Base-by-base conservation (phyloP, 1,140 invertebrate genomes). In the Globodera ellingtonae region DNA sequence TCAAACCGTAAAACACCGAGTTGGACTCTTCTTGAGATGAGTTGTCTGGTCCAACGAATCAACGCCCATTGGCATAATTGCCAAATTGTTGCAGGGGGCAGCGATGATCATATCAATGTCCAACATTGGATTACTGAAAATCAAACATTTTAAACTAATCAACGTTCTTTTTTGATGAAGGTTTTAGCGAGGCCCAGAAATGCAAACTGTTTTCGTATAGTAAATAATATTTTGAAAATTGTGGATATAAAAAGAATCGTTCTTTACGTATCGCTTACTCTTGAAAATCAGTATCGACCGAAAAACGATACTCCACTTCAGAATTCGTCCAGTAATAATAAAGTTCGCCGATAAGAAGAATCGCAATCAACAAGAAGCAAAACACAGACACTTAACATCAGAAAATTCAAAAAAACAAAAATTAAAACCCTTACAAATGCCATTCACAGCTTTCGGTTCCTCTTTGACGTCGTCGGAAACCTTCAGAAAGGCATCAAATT, bases 401-500 rank as follows among this genome's bases (percentile, higher is more conserved):
- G 48, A 66, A 24, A n/a, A 65, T 62, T 62, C 9, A 66, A 24
- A 62, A 21, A 1, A 15, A 18, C 13, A 9, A n/a, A 59, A 18
- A 67, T 24, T 24, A 84, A 86, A 52, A 35, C 8, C 4, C 74
- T 73, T 79, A 84, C 83, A 79, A 48, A 84, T 56, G 15, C 83
- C 85, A 66, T 84, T 86, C 13, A 80, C 66, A 10, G 82, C 82
- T 46, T 70, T 85, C 48, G 81, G 81, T 44, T 86, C 82, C 74
- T 84, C 83, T 71, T 84, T 83, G n/a, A 86, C 83, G 44, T 86
- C 75, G n/a, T 84, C 83, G 6, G 47, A 50, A 10, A 84, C 85
- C 50, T 84, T 84, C 24, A 73, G 47, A 71, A 84, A 84, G 48
- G 81, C 75, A 72, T 84, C 83, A 15, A 84, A 81, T 47, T 86